phyloP scores from a whole-genome alignment of 2,797 vertebrate species.

The Notolabrus celidotus region DNA sequence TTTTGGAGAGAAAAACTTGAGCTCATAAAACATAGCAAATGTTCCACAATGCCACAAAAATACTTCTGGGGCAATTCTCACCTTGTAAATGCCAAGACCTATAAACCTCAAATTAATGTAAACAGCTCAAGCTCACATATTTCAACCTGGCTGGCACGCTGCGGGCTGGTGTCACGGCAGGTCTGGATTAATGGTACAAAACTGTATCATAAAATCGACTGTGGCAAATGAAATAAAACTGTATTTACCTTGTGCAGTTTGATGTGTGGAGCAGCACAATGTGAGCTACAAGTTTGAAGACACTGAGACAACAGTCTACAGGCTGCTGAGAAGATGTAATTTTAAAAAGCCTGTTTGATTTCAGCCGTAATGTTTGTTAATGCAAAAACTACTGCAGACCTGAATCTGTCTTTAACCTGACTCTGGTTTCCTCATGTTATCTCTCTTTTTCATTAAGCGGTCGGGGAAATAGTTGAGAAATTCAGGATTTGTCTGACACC shows the following conservation, averaged over 20 bases:
- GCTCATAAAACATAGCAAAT: conserved; percentile 39
- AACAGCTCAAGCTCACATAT: conserved; percentile 49
- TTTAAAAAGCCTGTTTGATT: background rate
- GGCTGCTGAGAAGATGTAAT: conserved; percentile 1
- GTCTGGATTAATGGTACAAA: conserved; percentile 43
- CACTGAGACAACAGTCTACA: background rate
- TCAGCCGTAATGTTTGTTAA: background rate
- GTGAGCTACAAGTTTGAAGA: conserved; percentile 13
- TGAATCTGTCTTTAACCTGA: conserved; percentile 8
- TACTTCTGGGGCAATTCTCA: conserved; percentile 47
- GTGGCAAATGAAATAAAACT: conserved; percentile 28
- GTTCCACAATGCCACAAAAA: conserved; percentile 39
- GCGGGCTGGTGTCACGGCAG: conserved; percentile 27
- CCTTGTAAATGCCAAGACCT: conserved; percentile 61
- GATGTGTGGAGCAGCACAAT: conserved; percentile 13
- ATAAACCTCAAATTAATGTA: conserved; percentile 54
- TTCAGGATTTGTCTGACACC: conserved; percentile 11
- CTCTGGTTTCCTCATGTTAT: background rate
- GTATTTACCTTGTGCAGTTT: conserved; percentile 49
- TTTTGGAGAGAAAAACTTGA: conserved; percentile 36
- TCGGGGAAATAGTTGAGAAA: conserved; percentile 13
- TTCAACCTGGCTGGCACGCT: conserved; percentile 24
- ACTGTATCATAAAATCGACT: conserved; percentile 29
- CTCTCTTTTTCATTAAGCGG: conserved; percentile 6
- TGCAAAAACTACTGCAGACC: background rate